phyloP scores from a whole-genome alignment of 2,888 invertebrate genomes.

The Eilema griseolum region DNA sequence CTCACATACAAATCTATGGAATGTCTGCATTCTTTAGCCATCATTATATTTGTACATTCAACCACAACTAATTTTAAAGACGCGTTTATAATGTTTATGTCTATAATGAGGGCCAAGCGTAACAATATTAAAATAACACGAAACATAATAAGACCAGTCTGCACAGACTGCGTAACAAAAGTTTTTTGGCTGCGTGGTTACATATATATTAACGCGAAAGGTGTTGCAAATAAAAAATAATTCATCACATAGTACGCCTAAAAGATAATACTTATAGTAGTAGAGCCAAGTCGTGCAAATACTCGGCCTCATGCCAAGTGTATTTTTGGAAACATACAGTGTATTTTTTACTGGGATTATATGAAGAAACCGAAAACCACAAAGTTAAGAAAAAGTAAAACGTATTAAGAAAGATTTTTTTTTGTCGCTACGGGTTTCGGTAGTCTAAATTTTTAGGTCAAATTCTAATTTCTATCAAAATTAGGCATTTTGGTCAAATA shows the following conservation, averaged over 20 bases:
- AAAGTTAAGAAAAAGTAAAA: too few species aligned
- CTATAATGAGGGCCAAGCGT: background rate
- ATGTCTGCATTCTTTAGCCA: background rate
- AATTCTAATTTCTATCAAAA: too few species aligned
- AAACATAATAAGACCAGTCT: background rate
- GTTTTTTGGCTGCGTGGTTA: constrained; percentile 19
- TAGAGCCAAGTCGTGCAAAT: constrained; percentile 13
- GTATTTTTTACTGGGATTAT: background rate
- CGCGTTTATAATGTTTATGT: background rate
- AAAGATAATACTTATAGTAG: background rate
- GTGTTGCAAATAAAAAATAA: constrained; percentile 32
- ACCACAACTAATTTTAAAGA: background rate
- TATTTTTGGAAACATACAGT: background rate
- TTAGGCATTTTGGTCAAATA: too few species aligned
- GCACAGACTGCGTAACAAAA: constrained; percentile 10
- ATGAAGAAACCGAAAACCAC: background rate
- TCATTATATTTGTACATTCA: background rate
- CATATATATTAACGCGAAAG: constrained; percentile 40
- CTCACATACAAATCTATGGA: background rate
- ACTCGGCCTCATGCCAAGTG: background rate
- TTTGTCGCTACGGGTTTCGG: too few species aligned
- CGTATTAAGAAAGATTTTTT: too few species aligned
- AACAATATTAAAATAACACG: constrained; percentile 2
- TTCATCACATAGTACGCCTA: constrained; percentile 31
- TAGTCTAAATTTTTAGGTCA: too few species aligned